Evolutionary conservation across 2,797 vertebrate genomes (phyloP).

Genomic region (Hypotaenidia okinawae): DNA sequence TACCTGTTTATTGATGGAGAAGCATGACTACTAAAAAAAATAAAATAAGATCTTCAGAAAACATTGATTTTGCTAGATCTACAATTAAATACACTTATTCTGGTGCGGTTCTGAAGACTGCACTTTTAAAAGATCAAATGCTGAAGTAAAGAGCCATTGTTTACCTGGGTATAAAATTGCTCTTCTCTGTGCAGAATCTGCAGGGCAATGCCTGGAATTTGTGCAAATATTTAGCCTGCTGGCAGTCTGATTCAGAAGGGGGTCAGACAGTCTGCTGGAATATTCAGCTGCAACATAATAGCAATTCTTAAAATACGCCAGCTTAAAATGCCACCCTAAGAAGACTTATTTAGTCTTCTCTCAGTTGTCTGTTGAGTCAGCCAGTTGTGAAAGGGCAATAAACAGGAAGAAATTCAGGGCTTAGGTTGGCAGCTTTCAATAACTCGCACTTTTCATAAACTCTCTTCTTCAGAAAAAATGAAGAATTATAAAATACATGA

Average conservation of each 20-base stretch:
- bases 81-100: neutral
- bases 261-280: constrained; percentile 38
- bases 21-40: neutral
- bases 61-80: neutral
- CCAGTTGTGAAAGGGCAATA: constrained; percentile 29
- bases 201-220: neutral
- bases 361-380: constrained; percentile 44
- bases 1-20: neutral
- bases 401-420: constrained; percentile 25
- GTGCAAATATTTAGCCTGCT: constrained; percentile 21
- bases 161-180: neutral
- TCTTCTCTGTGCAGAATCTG: neutral
- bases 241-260: constrained; percentile 3
- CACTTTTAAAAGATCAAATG: neutral
- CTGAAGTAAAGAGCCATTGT: neutral
- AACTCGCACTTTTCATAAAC: neutral
- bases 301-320: constrained; percentile 44
- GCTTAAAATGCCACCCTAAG: constrained; percentile 40
- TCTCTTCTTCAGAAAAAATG: neutral
- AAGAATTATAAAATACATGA: neutral
- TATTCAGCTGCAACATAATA: constrained; percentile 29
- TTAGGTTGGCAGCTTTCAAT: neutral
- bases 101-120: neutral
- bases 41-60: neutral
- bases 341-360: constrained; percentile 46